Base-by-base conservation (phyloP, 2,888 invertebrate species). In the Melieria omissa region DNA sequence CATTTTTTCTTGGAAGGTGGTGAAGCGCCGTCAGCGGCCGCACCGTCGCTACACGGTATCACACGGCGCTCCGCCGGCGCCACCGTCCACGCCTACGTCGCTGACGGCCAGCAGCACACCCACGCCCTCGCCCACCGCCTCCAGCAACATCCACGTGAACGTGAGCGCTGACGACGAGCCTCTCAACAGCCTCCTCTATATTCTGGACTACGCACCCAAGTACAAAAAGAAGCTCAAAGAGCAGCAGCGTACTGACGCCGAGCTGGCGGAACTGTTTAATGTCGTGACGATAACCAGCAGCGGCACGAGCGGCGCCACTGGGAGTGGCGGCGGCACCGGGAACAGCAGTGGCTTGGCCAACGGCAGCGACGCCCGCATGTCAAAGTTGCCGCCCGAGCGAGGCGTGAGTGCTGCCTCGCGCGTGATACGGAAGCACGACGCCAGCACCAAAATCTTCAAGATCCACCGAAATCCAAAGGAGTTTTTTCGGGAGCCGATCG, bases 41-140 rank as follows among this genome's bases (percentile, higher is more conserved):
- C 79, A 76, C 74, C 85, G 84, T 68, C 84, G 84, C 71, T 84
- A 84, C 73, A 84, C 84, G 71, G 83, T 84, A 73, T 83, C 85
- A 73, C 84, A 84, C 73, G 82, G 75, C 16, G 64, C 77, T 16
- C 84, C 82, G 60, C 82, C 84, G 64, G 85, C 84, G 75, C 84
- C 84, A 75, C 84, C 84, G 71, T 84, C 84, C 77, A 84, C 84
- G 72, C 84, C 84, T 65, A 84, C 84, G 65, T 80, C 85, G 71
- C 75, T 84, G 60, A 85, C 83, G 55, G 79, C 84, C 70, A 80
- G 79, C 75, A 82, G 77, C 76, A 76, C 76, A 67, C 77, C 73
- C 75, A 74, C 75, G 68, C 76, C 67, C 76, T 76, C 78, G 49
- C 76, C 78, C 66, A 73, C 73, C 71, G 75, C 74, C 46, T 70